Conservation (phyloP, 2,113 vertebrate species). For the Macquaria australasica region DNA sequence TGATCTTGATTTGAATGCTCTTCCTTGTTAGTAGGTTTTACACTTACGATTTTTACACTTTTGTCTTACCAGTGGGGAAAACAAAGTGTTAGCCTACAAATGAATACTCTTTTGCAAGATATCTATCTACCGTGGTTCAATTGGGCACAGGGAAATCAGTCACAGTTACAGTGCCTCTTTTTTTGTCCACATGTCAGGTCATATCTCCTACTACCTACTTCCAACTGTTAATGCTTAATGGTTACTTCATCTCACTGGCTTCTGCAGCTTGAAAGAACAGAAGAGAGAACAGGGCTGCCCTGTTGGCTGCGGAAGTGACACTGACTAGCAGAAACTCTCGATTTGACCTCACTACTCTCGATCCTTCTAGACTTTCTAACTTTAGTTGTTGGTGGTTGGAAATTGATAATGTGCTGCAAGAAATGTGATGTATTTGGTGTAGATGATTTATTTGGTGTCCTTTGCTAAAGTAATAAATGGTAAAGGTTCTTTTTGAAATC, state of each 20-base stretch:
- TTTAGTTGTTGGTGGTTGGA: not conserved
- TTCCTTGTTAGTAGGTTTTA: slow-evolving; percentile 34
- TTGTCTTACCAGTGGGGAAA: slow-evolving; percentile 1
- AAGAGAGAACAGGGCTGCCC: not conserved
- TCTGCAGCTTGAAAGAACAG: not conserved
- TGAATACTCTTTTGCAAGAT: not conserved
- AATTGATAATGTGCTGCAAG: not conserved
- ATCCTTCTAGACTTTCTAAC: not conserved
- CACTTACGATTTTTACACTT: slow-evolving; percentile 22
- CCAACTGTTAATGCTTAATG: not conserved
- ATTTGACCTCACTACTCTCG: not conserved
- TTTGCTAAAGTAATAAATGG: not conserved
- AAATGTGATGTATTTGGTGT: not conserved
- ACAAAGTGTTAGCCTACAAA: not conserved
- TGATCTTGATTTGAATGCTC: slow-evolving; percentile 31
- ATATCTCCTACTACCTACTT: slow-evolving; percentile 12
- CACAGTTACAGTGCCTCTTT: slow-evolving; percentile 2
- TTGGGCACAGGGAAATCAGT: not conserved
- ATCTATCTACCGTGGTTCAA: not conserved
- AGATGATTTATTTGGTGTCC: not conserved
- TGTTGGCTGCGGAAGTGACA: slow-evolving; percentile 5
- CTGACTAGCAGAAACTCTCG: not conserved
- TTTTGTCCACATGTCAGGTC: not conserved
- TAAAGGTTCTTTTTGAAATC: not conserved
- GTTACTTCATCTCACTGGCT: not conserved